Evolutionary conservation across 2,888 invertebrate species (phyloP).

Genomic region (Polydrusus pterygomalis): DNA sequence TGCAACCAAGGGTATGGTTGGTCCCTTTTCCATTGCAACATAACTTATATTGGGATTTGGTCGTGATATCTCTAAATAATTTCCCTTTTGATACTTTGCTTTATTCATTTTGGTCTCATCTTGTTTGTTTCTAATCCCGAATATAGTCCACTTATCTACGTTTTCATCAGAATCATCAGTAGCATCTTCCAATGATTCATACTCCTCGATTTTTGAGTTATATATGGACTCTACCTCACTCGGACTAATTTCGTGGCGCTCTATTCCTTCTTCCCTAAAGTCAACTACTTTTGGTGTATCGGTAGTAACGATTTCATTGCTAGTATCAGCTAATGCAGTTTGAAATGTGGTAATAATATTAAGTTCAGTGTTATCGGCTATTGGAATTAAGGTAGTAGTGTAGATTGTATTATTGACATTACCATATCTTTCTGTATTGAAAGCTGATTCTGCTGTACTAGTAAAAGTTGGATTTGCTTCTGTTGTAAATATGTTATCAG

Average conservation of each 20-base stretch:
- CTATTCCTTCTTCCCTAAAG: neutral
- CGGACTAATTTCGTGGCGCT: constrained; percentile 24
- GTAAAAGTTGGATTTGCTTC: neutral
- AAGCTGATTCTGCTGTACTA: neutral
- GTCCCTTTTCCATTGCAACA: neutral
- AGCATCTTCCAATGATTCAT: constrained; percentile 29
- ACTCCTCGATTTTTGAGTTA: constrained; percentile 38
- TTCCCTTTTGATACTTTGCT: neutral
- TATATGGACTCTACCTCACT: constrained; percentile 49
- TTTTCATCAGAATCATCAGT: constrained; percentile 18
- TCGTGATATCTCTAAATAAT: neutral
- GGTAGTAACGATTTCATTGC: neutral
- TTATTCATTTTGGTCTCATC: neutral
- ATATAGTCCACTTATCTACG: neutral
- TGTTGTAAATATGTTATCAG: neutral
- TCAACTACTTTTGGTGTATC: neutral
- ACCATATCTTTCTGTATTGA: neutral
- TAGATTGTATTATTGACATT: too few species aligned
- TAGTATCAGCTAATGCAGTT: neutral
- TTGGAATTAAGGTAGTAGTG: too few species aligned
- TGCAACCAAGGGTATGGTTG: neutral
- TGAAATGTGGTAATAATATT: neutral
- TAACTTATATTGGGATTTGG: too few species aligned
- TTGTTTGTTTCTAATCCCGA: neutral
- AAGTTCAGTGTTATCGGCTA: neutral